Conservation (phyloP, 1,140 invertebrate species). For the Hypsibius dujardini region DNA sequence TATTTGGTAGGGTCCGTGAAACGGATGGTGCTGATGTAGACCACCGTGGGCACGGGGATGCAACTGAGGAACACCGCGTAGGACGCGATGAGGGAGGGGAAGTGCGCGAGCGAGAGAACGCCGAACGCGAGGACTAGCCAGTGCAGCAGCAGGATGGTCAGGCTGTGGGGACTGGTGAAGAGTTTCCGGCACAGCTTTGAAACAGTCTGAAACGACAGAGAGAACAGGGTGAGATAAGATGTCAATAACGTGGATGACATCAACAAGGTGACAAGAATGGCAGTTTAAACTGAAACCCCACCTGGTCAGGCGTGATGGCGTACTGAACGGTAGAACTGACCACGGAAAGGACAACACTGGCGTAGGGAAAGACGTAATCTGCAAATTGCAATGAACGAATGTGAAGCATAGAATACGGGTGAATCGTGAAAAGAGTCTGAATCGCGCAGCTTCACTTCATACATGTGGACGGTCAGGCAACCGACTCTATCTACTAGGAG, state of each 20-base stretch:
- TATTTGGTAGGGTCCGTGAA: conserved; percentile 68
- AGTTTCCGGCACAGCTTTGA: conserved; percentile 54
- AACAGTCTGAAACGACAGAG: conserved; percentile 41
- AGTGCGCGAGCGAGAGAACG: conserved; percentile 56
- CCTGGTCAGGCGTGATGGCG: conserved; percentile 64
- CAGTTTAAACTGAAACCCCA: conserved; percentile 28
- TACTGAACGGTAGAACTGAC: conserved; percentile 82
- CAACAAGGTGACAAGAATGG: no score
- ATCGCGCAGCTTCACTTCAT: no score
- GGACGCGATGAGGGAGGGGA: conserved; percentile 38
- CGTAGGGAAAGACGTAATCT: conserved; percentile 87
- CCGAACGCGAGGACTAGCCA: conserved; percentile 85
- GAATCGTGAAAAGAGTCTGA: no score
- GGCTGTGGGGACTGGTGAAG: conserved; percentile 59
- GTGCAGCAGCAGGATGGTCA: conserved; percentile 68
- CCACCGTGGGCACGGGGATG: conserved; percentile 70
- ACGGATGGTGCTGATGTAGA: conserved; percentile 76
- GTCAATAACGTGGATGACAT: no score
- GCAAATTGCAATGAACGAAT: conserved; percentile 32
- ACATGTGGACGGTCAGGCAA: no score
- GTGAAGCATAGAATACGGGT: no score
- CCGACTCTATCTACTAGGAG: no score
- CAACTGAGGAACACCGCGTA: conserved; percentile 53
- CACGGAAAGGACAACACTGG: conserved; percentile 76
- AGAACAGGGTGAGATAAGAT: no score